Conservation (phyloP, 2,888 invertebrate genomes). For the Parasteatoda lunata region DNA sequence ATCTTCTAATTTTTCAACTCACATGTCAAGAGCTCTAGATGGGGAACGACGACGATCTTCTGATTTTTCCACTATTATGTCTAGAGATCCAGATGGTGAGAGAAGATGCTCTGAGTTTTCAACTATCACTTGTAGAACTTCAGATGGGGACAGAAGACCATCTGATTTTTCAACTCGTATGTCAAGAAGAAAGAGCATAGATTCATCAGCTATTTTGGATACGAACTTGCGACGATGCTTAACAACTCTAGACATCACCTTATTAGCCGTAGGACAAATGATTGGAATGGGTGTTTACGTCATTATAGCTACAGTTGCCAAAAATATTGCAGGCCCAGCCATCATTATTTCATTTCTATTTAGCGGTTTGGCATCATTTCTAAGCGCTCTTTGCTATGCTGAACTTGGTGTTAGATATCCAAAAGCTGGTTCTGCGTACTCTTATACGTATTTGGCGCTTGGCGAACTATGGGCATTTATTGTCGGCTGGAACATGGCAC, state of each 20-base stretch:
- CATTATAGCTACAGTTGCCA: conserved; percentile 88
- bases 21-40: no score
- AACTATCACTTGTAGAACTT: no score
- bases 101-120: no score
- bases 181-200: conserved; percentile 37
- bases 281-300: conserved; percentile 96
- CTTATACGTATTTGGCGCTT: conserved; percentile 73
- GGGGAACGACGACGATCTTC: no score
- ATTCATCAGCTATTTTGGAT: conserved; percentile 76
- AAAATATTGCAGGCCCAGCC: conserved; percentile 87
- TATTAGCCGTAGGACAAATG: conserved; percentile 94
- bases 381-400: conserved; percentile 82
- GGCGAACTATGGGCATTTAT: conserved; percentile 74
- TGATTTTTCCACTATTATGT: no score
- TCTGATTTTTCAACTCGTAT: conserved; percentile 28
- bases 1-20: no score
- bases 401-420: conserved; percentile 75
- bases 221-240: conserved; percentile 91
- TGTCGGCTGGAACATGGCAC: conserved; percentile 73
- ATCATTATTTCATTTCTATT: conserved; percentile 82
- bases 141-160: no score
- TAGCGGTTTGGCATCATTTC: conserved; percentile 86
- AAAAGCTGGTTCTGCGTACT: conserved; percentile 75
- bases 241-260: conserved; percentile 90
- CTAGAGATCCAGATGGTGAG: no score